Evolutionary conservation across 2,888 invertebrate genomes (phyloP), one percentile per base, ranked within the genome.

Genomic region (Drosophila anceps): DNA sequence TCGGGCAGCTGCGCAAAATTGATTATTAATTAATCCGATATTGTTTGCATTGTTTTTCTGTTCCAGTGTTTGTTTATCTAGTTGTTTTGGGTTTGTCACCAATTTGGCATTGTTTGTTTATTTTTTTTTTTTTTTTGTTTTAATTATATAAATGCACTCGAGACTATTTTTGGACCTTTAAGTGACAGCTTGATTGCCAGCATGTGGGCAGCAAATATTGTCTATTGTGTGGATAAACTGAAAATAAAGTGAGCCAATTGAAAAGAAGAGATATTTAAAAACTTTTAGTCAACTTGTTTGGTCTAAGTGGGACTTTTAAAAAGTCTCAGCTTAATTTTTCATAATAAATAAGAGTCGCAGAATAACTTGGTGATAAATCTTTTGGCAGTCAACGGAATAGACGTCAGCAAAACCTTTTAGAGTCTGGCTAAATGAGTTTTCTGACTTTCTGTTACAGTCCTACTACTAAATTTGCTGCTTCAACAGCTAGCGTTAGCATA

Each of bases 11-110:
- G 74, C 75, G 59, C 35, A 63, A 37, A 69, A 76, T 74, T 63
- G 59, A 79, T 74, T 76, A 73, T 63, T 75, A 31, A 73, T 79
- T 76, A 73, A 64, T 54, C 59, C 6, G 15, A 20, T 37, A 29
- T 48, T 15, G 9, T 59, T 39, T 29, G 37, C 4, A 57, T 46
- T 44, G 24, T 27, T 10, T 7, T 13, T n/a, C n/a, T n/a, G n/a
- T n/a, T n/a, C n/a, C n/a, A n/a, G 44, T 46, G 39, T 51, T 31
- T 41, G 41, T 15, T 12, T 9, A n/a, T n/a, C 8, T 24, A 27
- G 20, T 39, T 51, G 18, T 55, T 37, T 60, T 46, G 33, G 6
- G n/a, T 15, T 31, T 67, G 18, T 66, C 50, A 29, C 31, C n/a
- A 31, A 24, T 10, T 35, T 5, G 37, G 1, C 8, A 13, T 41